Evolutionary conservation across 2,797 vertebrate species (phyloP), one percentile per base, ranked within the genome.

Genomic region (Leptodactylus fallax): DNA sequence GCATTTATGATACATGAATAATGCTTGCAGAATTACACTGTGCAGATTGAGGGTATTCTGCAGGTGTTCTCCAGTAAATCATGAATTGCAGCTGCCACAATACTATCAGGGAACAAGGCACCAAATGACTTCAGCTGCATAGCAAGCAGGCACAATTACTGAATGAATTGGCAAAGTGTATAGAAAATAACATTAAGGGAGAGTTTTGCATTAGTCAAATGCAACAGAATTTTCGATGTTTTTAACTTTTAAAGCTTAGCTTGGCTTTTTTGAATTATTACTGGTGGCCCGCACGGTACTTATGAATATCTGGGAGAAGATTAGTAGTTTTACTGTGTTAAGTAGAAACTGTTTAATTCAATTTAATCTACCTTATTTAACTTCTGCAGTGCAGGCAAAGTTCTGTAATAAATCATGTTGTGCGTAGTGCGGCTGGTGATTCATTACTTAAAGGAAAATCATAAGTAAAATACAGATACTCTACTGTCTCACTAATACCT

Each of bases 61-160:
- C 92, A 91, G 91, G 89, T 90, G 88, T 88, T 92, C 90, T 90
- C 88, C 91, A 90, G 83, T 56, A 90, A 91, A 88, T 89, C 87
- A 55, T 90, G 89, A 91, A 91, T 90, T 90, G 89, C 92, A 93
- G 90, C 90, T 93, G 90, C 89, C 85, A 67, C 9, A 0, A 27
- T 61, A 87, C n/a, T 1, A 45, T 45, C 56, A 81, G 47, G 25
- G 36, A 91, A 87, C 83, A 81, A 69, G 87, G 51, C 81, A 61
- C 83, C 80, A 87, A 84, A 71, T 89, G 83, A 87, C 85, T 90
- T 3, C 56, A 79, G 23, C 90, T 91, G 89, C 76, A 90, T 76
- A 89, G 90, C 90, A 92, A 91, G 90, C 91, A 90, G 79, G 77
- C 74, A 67, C 85, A 90, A 89, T 90, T 90, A 86, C 89, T 67